Base-by-base conservation (phyloP, 1,140 invertebrate species). In the Papilio machaon region DNA sequence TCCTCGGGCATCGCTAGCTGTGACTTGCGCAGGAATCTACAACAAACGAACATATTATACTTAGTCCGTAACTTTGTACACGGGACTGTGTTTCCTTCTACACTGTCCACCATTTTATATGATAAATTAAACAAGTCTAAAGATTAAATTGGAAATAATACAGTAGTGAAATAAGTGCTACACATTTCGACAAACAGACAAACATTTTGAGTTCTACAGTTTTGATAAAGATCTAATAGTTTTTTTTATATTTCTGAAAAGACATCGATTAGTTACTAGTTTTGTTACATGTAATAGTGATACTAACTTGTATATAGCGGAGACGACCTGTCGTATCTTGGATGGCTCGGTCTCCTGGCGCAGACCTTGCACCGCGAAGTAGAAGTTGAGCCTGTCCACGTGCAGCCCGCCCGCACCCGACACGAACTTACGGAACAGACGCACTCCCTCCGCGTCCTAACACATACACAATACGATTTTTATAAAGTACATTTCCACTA, bases 361-460 rank as follows among this genome's bases (percentile, higher is more conserved):
- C 80, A 98, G 96, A 19, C 98, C 98, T 90, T 98, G 97, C 93
- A 98, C 98, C 70, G 98, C 98, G 94, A 98, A 98, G 96, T 98
- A 98, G 94, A 99, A 99, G 89, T 98, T 97, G 82, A 99, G 96
- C 58, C 97, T 95, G 92, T 97, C 97, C 76, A 97, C 96, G 91
- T 97, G 96, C 83, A 96, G 96, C 85, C 96, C 96, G 80, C 97
- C 97, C 93, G 99, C 98, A 86, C 97, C 96, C 86, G 97, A 95
- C 83, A 99, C 96, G 95, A 97, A 99, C 89, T 96, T 96, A 89
- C 97, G 96, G 94, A 99, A 99, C 85, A 99, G 95, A 75, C 97
- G 96, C 80, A 98, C 97, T 73, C 98, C 98, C 92, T 98, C 97
- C 80, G 96, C 96, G 95, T 99, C 98, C 89, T 97, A 23, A 67